Percentiles rank a stretch among this genome's conserved stretches.
These are phyloP conservation scores for Setophaga petechia DNA, from an alignment of 2,113 vertebrate genomes.

Conservation along the genomic window DNA sequence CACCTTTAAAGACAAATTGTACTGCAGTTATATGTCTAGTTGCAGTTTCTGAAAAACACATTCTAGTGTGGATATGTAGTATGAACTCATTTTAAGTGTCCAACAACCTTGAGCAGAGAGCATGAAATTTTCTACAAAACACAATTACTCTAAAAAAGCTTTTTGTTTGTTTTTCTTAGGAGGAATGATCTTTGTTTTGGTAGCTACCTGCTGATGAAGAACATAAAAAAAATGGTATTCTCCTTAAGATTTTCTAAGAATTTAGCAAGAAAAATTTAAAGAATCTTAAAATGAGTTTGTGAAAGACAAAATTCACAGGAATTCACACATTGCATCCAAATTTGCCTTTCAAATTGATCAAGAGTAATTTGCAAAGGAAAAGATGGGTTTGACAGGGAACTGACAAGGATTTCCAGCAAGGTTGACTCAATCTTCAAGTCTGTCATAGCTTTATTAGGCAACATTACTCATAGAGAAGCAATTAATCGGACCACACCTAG, in stretches of 20 bases:
- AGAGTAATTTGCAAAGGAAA: not conserved
- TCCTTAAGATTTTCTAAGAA: not conserved
- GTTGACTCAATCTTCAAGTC: not conserved
- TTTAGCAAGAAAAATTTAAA: not conserved
- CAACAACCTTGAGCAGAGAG: not conserved
- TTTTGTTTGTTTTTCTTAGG: not conserved
- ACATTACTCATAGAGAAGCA: not conserved
- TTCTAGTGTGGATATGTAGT: not conserved
- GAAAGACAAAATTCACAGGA: not conserved
- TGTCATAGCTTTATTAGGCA: not conserved
- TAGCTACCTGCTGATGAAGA: not conserved
- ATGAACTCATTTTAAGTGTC: not conserved
- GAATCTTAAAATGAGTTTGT: not conserved
- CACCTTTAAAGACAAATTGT: not conserved
- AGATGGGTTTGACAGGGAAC: not conserved
- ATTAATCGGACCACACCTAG: not conserved
- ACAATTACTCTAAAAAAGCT: not conserved
- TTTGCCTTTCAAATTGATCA: not conserved
- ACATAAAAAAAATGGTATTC: not conserved
- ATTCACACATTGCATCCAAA: not conserved
- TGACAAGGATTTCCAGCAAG: not conserved
- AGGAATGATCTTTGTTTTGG: not conserved
- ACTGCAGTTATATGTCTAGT: not conserved
- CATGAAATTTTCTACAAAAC: not conserved
- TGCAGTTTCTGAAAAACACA: not conserved